A percentile compares a stretch with the other conserved stretches of the same genome.
Conservation (phyloP, 2,797 vertebrate species). For the Anableps anableps region DNA sequence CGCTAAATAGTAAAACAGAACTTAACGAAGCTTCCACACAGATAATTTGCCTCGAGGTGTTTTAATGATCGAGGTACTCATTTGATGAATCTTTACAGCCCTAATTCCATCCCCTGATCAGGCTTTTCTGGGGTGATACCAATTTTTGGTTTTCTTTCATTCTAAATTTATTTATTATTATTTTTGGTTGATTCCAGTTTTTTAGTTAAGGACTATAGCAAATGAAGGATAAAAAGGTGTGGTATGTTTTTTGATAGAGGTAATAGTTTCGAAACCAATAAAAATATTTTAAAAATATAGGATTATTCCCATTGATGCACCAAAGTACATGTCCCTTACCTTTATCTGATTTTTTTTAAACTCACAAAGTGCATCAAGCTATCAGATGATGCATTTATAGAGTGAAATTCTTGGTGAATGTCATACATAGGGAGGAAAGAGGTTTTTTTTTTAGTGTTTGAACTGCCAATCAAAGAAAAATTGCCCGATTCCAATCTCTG, state of each 20-base stretch:
- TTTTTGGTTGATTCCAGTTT: neutral
- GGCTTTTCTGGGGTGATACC: neutral
- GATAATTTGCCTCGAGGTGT: no score
- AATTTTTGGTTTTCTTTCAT: neutral
- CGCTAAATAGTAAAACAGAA: no score
- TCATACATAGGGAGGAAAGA: neutral
- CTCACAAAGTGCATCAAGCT: neutral
- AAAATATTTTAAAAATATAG: no score
- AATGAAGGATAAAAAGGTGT: neutral
- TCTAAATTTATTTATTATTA: neutral
- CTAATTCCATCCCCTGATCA: neutral
- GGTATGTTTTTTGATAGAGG: neutral
- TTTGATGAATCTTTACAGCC: no score
- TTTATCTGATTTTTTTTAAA: neutral
- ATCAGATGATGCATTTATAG: neutral
- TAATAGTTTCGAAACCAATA: no score
- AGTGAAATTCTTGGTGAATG: neutral
- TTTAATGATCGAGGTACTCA: no score
- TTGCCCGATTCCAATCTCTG: neutral
- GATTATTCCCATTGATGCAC: neutral
- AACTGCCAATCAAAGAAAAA: neutral
- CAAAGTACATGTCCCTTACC: no score
- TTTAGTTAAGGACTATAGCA: neutral
- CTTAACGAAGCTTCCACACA: no score
- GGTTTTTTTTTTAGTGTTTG: neutral